Conservation (phyloP, 35 echinoderm and acorn worm species). For the Lytechinus variegatus region DNA sequence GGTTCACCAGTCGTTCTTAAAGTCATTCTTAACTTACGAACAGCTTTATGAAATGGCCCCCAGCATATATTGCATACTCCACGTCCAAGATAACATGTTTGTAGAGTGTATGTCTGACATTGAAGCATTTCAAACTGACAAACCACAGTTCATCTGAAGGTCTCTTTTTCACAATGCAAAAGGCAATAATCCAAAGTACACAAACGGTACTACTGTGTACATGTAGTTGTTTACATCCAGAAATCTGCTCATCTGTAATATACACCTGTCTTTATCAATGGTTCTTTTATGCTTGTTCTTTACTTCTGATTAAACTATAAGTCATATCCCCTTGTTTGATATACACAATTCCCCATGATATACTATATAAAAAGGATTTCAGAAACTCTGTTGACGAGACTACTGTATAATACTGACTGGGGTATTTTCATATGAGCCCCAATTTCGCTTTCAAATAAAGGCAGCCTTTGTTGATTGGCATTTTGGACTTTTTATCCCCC, state of each 20-base stretch:
- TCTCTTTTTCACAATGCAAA: not conserved
- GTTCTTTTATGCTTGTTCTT: not conserved
- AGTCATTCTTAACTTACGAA: too few relatives aligned
- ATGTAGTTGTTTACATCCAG: not conserved
- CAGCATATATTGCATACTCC: not conserved
- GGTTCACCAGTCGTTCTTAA: too few relatives aligned
- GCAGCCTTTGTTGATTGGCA: not conserved
- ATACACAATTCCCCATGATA: not conserved
- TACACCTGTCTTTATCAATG: not conserved
- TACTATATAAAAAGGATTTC: not conserved
- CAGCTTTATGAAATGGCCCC: too few relatives aligned
- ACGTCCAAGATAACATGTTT: not conserved
- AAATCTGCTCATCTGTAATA: conserved; percentile 4
- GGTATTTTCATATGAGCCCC: not conserved
- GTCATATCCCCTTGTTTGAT: not conserved
- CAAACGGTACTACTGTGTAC: not conserved
- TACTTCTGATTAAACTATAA: not conserved
- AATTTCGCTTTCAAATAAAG: not conserved
- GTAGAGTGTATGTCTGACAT: not conserved
- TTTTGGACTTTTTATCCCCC: not conserved
- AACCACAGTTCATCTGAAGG: not conserved
- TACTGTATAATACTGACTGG: not conserved
- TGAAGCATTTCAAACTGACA: not conserved
- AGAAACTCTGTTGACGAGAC: not conserved
- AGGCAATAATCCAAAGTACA: not conserved